Evolutionary conservation across 2,797 vertebrate species (phyloP), one percentile per base, ranked within the genome.

Genomic region (Macroramphosus scolopax): DNA sequence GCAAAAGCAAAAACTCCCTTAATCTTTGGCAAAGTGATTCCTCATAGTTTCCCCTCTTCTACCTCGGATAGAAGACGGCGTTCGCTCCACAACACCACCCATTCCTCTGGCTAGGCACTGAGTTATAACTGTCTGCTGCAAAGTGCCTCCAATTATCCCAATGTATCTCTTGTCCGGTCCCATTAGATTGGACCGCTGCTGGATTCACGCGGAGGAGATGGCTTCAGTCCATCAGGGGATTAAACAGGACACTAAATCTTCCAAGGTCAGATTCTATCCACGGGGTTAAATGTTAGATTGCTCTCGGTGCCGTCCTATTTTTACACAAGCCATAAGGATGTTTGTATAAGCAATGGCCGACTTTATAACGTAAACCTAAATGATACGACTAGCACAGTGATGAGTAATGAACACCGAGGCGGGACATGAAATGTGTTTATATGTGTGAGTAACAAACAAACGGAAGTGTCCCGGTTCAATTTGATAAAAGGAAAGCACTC

Each of bases 91-190:
- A 63, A 70, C 44, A 64, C 41, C 63, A 63, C 38, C 25, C 5
- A 51, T 59, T 51, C 40, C 15, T 45, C 52, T 52, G 65, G 73
- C 36, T 51, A 32, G 51, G 50, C 33, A 55, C 18, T 14, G 33
- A 55, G 72, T 67, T 66, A 66, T 54, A 54, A 74, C 51, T 46
- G 57, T 68, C 63, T 55, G 56, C 52, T 25, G 62, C 44, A 75
- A 63, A 75, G 67, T 63, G 56, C 38, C 50, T 74, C 40, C 82
- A 81, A 87, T 87, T 73, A 73, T 63, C 35, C 58, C 55, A 63
- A 51, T 55, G 61, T 71, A 75, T 36, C 50, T 60, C 63, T 39
- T n/a, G 59, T 76, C 73, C 64, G 68, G 41, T 72, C 41, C 24
- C 52, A 76, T 72, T 47, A 77, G 49, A 76, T 43, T 60, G 24